A percentile compares a stretch with the other conserved stretches of the same genome.
Conservation (phyloP, 2,888 invertebrate genomes). For the Merodon equestris region DNA sequence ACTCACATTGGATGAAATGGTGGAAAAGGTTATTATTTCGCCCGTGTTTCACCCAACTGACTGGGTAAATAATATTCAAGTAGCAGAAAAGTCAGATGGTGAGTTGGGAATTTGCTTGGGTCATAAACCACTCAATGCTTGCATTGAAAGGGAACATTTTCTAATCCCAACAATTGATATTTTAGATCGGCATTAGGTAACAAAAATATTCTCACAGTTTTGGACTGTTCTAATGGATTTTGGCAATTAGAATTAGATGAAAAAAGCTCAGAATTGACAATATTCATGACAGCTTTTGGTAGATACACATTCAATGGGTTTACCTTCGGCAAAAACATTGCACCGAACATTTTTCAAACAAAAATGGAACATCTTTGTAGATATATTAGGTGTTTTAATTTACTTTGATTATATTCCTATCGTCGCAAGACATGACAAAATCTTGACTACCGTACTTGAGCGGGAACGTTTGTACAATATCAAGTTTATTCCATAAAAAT, state of each 20-base stretch:
- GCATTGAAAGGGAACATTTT: not conserved
- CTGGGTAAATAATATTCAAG: too few species aligned
- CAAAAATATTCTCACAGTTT: slow-evolving; percentile 56
- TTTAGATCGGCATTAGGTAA: slow-evolving; percentile 52
- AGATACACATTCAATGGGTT: slow-evolving; percentile 56
- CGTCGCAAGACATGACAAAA: slow-evolving; percentile 69
- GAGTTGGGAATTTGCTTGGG: slow-evolving; percentile 73
- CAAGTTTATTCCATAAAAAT: slow-evolving; percentile 68
- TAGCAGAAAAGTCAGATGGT: too few species aligned
- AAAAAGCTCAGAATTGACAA: slow-evolving; percentile 66
- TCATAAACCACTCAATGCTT: too few species aligned
- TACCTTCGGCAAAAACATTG: slow-evolving; percentile 63
- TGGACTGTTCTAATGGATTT: slow-evolving; percentile 54
- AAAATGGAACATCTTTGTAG: slow-evolving; percentile 73
- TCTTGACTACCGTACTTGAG: slow-evolving; percentile 63
- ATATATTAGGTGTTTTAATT: slow-evolving; percentile 72
- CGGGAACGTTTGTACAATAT: slow-evolving; percentile 45
- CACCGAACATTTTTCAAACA: slow-evolving; percentile 74
- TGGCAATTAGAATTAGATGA: slow-evolving; percentile 67
- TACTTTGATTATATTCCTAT: slow-evolving; percentile 75
- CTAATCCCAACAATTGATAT: slow-evolving; percentile 56
- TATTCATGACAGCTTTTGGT: slow-evolving; percentile 70
- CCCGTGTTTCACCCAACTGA: slow-evolving; percentile 54
- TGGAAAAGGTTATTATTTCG: slow-evolving; percentile 55
- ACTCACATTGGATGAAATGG: slow-evolving; percentile 39